Evolutionary conservation across 2,888 invertebrate genomes (phyloP), one percentile per base, ranked within the genome.

Genomic region (Camptogramma bilineatum): DNA sequence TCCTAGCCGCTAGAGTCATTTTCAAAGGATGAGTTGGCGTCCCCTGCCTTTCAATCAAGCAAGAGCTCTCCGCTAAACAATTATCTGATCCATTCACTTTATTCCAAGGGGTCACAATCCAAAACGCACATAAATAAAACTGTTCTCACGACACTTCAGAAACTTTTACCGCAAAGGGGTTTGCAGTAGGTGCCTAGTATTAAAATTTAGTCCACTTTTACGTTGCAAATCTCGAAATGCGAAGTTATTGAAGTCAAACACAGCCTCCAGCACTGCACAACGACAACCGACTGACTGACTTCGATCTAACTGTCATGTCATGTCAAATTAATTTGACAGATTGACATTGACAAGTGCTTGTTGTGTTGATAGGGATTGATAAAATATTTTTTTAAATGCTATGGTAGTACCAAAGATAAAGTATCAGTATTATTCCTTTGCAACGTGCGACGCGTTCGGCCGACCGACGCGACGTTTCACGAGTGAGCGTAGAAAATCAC

Each of bases 1-100:
- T 78, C 77, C 88, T 87, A 59, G 87, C 86, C 48, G 91, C 85
- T 75, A 92, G 79, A 74, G 90, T 92, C 90, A 91, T 92, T 86
- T 86, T 73, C 83, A 73, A 76, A n/a, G 83, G 79, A 74, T 77
- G 75, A 75, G 83, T 78, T 69, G 74, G 82, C 65, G 75, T 74
- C 69, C 81, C 80, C 74, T 82, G 81, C 74, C 80, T 83, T 79
- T 87, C 82, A 76, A 84, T 76, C 68, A 86, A 74, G 76, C 88
- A 88, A 87, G 89, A 13, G 34, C 13, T 39, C 60, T 74, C 75
- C 66, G 76, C 76, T 77, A 81, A 78, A 72, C 73, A 74, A 67
- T 66, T 75, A 73, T 68, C 70, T 68, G 75, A 80, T 76, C 83
- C 84, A 82, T 81, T 80, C 64, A 80, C 75, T 73, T 77, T 73